Conservation (phyloP, 2,888 invertebrate genomes). For the Willowsia nigromaculata region DNA sequence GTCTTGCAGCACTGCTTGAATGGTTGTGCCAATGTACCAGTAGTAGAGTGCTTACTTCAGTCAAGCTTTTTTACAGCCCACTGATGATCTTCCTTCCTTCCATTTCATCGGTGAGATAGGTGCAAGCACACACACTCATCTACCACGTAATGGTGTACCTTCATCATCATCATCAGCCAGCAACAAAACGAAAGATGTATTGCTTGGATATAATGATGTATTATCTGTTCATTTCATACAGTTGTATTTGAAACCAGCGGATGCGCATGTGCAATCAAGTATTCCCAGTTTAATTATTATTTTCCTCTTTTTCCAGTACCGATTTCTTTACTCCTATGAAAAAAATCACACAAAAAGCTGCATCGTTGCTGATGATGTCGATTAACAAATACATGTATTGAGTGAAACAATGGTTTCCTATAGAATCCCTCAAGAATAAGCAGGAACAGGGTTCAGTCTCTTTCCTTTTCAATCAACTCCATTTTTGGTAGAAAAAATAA, state of each 20-base stretch:
- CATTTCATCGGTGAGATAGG: not conserved
- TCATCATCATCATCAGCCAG: not conserved
- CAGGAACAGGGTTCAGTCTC: not conserved
- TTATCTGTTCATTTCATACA: not conserved
- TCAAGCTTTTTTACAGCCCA: not conserved
- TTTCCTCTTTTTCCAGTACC: not conserved
- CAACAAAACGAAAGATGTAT: not conserved
- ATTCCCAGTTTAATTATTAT: not conserved
- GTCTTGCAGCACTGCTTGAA: not conserved
- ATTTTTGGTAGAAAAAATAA: conserved; percentile 26
- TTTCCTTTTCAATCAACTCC: conserved; percentile 35
- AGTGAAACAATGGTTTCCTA: conserved; percentile 18
- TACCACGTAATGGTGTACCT: not conserved
- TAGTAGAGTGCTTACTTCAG: not conserved
- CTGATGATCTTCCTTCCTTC: not conserved
- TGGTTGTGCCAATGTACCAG: not conserved
- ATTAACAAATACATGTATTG: not conserved
- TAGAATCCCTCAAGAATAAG: not conserved
- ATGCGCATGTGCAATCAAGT: not conserved
- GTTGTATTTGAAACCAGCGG: not conserved
- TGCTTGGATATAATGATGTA: not conserved
- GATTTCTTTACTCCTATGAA: not conserved
- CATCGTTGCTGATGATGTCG: conserved; percentile 21
- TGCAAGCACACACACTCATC: not conserved
- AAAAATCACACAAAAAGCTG: not conserved